Evolutionary conservation across 2,113 vertebrate species (phyloP).

Genomic region (Sinocyclocheilus anophthalmus): DNA sequence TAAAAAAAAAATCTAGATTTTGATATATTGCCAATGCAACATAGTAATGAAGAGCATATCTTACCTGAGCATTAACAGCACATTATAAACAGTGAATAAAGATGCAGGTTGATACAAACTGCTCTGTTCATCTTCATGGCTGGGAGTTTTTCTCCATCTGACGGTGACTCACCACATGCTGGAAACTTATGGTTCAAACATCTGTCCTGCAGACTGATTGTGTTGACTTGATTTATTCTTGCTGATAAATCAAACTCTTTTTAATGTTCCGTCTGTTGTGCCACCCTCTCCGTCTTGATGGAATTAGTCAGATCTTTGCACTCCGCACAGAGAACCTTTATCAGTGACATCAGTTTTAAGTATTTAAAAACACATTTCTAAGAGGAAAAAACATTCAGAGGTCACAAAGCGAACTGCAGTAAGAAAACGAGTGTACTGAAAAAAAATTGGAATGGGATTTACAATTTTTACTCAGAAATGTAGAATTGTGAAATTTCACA

Average conservation of each 20-base stretch:
- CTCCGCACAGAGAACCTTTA: neutral
- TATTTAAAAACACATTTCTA: neutral
- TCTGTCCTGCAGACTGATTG: too few relatives aligned
- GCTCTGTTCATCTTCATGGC: too few relatives aligned
- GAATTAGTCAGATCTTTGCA: neutral
- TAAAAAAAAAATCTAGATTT: neutral
- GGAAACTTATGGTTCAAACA: too few relatives aligned
- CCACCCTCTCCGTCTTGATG: neutral
- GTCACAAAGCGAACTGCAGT: neutral
- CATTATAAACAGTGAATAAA: slow-evolving; percentile 6
- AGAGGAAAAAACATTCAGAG: neutral
- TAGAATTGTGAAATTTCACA: neutral
- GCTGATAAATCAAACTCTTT: too few relatives aligned
- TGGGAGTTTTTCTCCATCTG: too few relatives aligned
- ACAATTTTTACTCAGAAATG: neutral
- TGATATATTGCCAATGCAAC: neutral
- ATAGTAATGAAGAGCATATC: neutral
- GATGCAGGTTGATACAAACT: too few relatives aligned
- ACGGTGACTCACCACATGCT: too few relatives aligned
- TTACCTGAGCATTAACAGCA: neutral
- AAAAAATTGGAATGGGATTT: neutral
- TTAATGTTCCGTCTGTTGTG: neutral
- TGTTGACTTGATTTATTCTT: too few relatives aligned
- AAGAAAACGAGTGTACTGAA: neutral
- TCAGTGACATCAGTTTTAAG: neutral